Base-by-base conservation (phyloP, 2,797 vertebrate genomes). In the Myripristis murdjan region DNA sequence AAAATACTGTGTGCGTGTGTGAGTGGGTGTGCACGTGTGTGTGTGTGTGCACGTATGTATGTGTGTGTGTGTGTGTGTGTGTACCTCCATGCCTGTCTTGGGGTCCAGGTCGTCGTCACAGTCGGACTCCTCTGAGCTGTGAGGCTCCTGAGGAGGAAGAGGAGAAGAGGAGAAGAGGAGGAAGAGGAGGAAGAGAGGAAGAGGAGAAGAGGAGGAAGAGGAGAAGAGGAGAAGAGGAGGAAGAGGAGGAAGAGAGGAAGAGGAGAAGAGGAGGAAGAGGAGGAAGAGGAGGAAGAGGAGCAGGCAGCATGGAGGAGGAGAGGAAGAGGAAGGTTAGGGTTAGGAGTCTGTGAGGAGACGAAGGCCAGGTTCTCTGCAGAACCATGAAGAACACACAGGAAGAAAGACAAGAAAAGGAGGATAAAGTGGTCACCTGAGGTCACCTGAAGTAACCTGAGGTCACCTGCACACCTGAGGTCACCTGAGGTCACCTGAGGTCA, bases 61-160 rank as follows among this genome's bases (percentile, higher is more conserved):
- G 33, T 39, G 44, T 46, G 39, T 15, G 24, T 35, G 37, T 9
- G 7, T 18, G 28, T 67, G 46, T 22, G 15, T 18, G 35, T 92
- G 85, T 98, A 99, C 98, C 98, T 99, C 97, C 98, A 99, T 99
- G 90, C 97, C 97, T 76, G 97, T 96, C 93, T 98, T 97, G 89
- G 96, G 97, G 87, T 97, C 97, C 85, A 98, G 94, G 89, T 99
- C 98, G 85, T 99, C 98, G 79, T 99, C 98, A 88, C 97, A 98
- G 87, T 99, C 98, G 24, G 98, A 99, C 89, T 99, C 98, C 85
- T 99, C 98, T 80, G 98, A 99, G 67, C 97, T 98, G 95, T 98
- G 96, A 86, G 95, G 93, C 82, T 98, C 98, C 98, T 99, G 94
- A 84, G 92, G 91, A 48, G 51, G 46, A 33, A 33, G 28, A 14